Evolutionary conservation across 1,140 invertebrate genomes (phyloP), one percentile per base, ranked within the genome.

Genomic region (Pseudachorutes palmiensis): DNA sequence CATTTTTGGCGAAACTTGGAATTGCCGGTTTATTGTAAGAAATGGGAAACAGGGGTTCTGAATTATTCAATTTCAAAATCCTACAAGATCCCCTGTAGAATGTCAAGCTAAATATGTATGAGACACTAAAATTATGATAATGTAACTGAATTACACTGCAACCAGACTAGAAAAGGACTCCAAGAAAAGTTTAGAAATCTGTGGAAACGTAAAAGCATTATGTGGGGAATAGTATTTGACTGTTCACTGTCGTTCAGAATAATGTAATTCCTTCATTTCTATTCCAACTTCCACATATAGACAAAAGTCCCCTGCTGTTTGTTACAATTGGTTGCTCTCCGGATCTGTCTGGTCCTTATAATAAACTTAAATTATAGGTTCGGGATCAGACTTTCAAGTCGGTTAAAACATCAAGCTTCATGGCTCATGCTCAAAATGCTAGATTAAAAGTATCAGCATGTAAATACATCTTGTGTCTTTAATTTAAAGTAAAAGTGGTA

Each of bases 261-360:
- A 29, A 58, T 58, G n/a, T 58, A 14, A 58, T 22, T 58, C 24
- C 28, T 58, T 58, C 55, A 24, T 58, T 58, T 22, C 24, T 58
- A 58, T 24, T 58, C 55, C 12, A 58, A 29, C 55, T n/a, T 48
- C 45, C 14, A 14, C n/a, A n/a, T n/a, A n/a, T n/a, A n/a, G n/a
- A n/a, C n/a, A n/a, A n/a, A n/a, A 45, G 36, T 19, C 19, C 36
- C 36, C 9, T 45, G 36, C 36, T 19, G 36, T 45, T 45, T 19
- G 19, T 19, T 12, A 45, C 36, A 45, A 45, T 45, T 45, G 36
- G 9, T 45, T 45, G 9, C 36, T 45, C 9, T 45, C 36, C 9
- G 36, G 19, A 45, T 12, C 36, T 9, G 19, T 45, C 36, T n/a
- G n/a, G n/a, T n/a, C n/a, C n/a, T n/a, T n/a, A n/a, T n/a, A n/a